phyloP scores from a whole-genome alignment of 2,113 vertebrate genomes.

The human region GRCh38 chr7:107175001-107175500 shows the following conservation, averaged over 20 bases:
- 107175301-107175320: not conserved
- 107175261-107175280: not conserved
- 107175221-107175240: not conserved
- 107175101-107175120: not conserved
- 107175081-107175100: not conserved
- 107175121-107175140: not conserved
- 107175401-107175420: not conserved
- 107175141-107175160: not conserved
- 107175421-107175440: not conserved
- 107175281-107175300: not conserved
- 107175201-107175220: not conserved
- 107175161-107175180: conserved; percentile 8
- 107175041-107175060: not conserved
- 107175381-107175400: not conserved
- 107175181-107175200: not conserved
- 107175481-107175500: not conserved
- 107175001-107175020: not conserved
- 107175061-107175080: not conserved
- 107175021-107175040: not conserved
- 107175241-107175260: not conserved
- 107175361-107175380: not conserved
- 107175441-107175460: not conserved
- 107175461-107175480: not conserved
- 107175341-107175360: not conserved
- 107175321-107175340: not conserved